Conservation (phyloP, 2,888 invertebrate species). For the Megalurothrips usitatus region DNA sequence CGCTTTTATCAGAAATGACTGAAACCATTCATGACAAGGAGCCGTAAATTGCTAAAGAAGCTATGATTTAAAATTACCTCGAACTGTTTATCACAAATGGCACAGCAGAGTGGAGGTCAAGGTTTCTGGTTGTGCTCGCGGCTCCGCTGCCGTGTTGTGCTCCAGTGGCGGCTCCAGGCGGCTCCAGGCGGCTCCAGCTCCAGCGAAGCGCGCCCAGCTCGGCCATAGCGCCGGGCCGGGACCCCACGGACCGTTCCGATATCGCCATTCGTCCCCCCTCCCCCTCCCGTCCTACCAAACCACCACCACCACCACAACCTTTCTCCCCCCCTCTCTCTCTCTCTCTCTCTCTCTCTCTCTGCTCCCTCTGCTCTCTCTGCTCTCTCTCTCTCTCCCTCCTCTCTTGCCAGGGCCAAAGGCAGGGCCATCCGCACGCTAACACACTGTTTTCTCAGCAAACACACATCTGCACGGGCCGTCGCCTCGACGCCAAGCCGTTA, state of each 20-base stretch:
- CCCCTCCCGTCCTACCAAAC: background rate
- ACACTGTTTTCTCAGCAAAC: constrained; percentile 24
- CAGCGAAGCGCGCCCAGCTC: no score
- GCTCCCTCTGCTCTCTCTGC: background rate
- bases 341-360: background rate
- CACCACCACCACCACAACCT: background rate
- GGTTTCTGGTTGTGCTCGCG: no score
- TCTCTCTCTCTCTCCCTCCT: background rate
- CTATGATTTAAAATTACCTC: no score
- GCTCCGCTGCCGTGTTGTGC: no score
- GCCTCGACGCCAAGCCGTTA: background rate
- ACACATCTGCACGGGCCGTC: constrained; percentile 21
- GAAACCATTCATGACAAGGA: no score
- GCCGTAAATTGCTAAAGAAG: no score
- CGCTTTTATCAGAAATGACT: no score
- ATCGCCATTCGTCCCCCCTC: background rate
- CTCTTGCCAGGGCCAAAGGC: background rate
- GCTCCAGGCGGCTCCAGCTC: no score
- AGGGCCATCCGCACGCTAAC: constrained; percentile 19
- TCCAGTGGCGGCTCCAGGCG: background rate
- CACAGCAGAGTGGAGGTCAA: no score
- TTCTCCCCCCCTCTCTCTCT: background rate
- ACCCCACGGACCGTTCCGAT: background rate
- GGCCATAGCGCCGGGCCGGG: no score
- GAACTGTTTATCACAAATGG: no score